These are phyloP conservation scores for Cynoglossus semilaevis DNA, from an alignment of 2,113 vertebrate species.

Conservation along the genomic window DNA sequence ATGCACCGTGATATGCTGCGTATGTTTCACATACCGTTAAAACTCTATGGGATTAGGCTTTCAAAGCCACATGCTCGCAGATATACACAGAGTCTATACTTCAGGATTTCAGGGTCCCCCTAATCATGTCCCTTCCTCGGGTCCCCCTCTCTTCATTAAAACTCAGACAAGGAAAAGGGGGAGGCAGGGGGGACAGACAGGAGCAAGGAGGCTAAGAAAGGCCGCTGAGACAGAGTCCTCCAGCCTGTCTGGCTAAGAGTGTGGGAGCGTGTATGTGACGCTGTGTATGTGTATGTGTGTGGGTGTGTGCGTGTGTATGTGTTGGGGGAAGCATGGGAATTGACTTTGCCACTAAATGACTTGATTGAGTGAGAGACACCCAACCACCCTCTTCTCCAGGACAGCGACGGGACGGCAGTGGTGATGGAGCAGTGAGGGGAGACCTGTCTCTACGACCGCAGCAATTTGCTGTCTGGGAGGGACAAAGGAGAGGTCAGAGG, in stretches of 20 bases:
- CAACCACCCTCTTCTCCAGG: slow-evolving; percentile 13
- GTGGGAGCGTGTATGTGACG: slow-evolving; percentile 72
- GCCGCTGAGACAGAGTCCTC: slow-evolving; percentile 69
- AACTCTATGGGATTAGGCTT: slow-evolving; percentile 63
- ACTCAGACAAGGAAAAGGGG: slow-evolving; percentile 70
- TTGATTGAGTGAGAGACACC: slow-evolving; percentile 64
- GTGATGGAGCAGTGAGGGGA: slow-evolving; percentile 17
- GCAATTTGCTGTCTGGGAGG: slow-evolving; percentile 82
- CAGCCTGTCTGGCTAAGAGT: slow-evolving; percentile 74
- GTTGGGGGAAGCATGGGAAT: slow-evolving; percentile 61
- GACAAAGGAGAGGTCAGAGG: slow-evolving; percentile 82
- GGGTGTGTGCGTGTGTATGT: slow-evolving; percentile 56
- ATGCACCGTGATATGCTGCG: slow-evolving; percentile 59
- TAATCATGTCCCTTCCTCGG: slow-evolving; percentile 63
- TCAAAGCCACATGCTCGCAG: slow-evolving; percentile 22
- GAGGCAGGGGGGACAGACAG: slow-evolving; percentile 64
- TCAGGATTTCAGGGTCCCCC: slow-evolving; percentile 44
- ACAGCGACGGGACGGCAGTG: slow-evolving; percentile 23
- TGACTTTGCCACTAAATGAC: slow-evolving; percentile 68
- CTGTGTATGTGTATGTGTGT: slow-evolving; percentile 72
- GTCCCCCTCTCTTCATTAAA: slow-evolving; percentile 76
- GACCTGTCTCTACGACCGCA: slow-evolving; percentile 59
- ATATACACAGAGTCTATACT: slow-evolving; percentile 12
- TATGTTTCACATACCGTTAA: slow-evolving; percentile 59
- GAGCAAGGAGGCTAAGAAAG: slow-evolving; percentile 62